phyloP scores from a whole-genome alignment of 2,113 vertebrate genomes.

The Anas platyrhynchos region DNA sequence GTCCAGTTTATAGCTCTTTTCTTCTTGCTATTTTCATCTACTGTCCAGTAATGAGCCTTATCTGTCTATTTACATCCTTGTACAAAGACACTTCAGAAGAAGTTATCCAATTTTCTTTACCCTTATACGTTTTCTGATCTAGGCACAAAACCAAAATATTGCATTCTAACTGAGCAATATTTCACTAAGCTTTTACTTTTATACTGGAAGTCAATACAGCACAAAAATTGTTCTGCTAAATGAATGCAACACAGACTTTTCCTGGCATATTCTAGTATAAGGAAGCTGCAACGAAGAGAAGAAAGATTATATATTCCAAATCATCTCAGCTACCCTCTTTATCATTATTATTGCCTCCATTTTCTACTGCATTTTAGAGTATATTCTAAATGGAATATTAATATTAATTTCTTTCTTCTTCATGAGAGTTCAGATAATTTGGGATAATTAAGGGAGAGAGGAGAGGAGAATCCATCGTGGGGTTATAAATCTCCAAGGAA shows the following conservation, averaged over 20 bases:
- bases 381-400: constrained; percentile 70
- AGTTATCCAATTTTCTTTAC: not conserved
- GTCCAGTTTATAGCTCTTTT: not conserved
- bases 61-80: not conserved
- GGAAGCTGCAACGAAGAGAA: not conserved
- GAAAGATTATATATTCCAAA: constrained; percentile 60
- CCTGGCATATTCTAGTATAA: not conserved
- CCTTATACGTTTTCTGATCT: not conserved
- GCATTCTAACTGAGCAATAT: not conserved
- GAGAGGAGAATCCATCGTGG: not conserved
- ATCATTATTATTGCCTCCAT: constrained; percentile 70
- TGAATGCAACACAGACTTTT: not conserved
- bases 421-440: constrained; percentile 45
- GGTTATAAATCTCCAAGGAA: constrained; percentile 31
- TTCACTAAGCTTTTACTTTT: constrained; percentile 14
- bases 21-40: not conserved
- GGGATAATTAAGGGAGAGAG: constrained; percentile 33
- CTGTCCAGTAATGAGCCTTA: not conserved
- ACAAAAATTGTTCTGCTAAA: constrained; percentile 27
- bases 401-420: constrained; percentile 62
- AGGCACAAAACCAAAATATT: constrained; percentile 14
- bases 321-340: constrained; percentile 55
- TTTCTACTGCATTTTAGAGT: constrained; percentile 63
- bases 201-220: not conserved
- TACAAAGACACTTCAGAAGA: not conserved